These are phyloP conservation scores for Drosophila prosaltans DNA, from an alignment of 1,140 invertebrate genomes.

Conservation along the genomic window DNA sequence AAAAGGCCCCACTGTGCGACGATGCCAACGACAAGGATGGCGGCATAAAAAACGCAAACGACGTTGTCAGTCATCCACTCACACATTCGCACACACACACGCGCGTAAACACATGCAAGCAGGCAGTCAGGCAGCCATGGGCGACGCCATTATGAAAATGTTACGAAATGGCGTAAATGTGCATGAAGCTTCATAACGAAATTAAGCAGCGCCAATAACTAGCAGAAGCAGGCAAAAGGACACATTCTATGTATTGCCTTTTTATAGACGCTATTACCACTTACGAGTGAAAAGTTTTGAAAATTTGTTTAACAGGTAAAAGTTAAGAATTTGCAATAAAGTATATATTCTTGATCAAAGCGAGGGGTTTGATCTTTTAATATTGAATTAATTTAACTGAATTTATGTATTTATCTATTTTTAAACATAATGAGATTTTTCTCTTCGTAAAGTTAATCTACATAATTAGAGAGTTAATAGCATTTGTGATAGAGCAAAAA, in stretches of 20 bases:
- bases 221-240: not conserved
- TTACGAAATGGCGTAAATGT: conserved; percentile 78
- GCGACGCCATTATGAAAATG: conserved; percentile 73
- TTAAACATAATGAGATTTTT: too few species aligned
- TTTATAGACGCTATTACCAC: conserved; percentile 17
- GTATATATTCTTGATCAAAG: not conserved
- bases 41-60: conserved; percentile 65
- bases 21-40: conserved; percentile 50
- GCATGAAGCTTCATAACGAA: conserved; percentile 70
- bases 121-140: conserved; percentile 13
- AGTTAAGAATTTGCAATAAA: not conserved
- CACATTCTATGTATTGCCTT: conserved; percentile 18
- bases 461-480: too few species aligned
- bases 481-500: too few species aligned
- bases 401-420: too few species aligned
- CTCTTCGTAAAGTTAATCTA: too few species aligned
- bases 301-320: conserved; percentile 1
- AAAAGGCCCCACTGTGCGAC: too few species aligned
- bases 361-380: too few species aligned
- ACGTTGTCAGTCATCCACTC: conserved; percentile 66
- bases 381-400: too few species aligned
- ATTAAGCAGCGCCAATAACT: conserved; percentile 59
- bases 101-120: conserved; percentile 15
- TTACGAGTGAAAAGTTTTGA: not conserved
- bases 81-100: conserved; percentile 3